A percentile compares a stretch with the other conserved stretches of the same genome.
These are phyloP conservation scores for Enteromius mattozi DNA, from an alignment of 2,797 vertebrate genomes.

Conservation along the genomic window DNA sequence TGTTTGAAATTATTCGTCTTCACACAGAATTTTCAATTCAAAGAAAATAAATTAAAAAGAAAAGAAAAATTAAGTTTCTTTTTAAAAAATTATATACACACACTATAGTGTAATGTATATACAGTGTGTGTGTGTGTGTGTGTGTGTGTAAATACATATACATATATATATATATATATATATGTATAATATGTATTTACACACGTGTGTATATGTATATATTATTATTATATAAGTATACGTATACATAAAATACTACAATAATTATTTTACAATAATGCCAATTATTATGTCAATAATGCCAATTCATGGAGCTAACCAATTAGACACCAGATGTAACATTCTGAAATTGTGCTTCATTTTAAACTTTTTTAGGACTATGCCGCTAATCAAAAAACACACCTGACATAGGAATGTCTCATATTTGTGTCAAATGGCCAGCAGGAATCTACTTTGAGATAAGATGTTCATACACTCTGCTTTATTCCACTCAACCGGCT, in stretches of 20 bases:
- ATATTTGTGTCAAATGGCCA: conserved; percentile 53
- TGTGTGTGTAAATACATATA: no score
- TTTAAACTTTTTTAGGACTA: conserved; percentile 65
- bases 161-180: neutral
- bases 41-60: no score
- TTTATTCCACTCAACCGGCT: neutral
- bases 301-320: conserved; percentile 44
- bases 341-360: conserved; percentile 65
- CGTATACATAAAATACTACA: neutral
- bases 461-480: conserved; percentile 39
- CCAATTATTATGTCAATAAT: conserved; percentile 25
- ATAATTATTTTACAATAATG: neutral
- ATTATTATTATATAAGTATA: neutral
- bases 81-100: no score
- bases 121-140: no score
- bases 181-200: neutral
- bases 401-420: conserved; percentile 74
- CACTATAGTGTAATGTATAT: no score
- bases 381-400: conserved; percentile 79
- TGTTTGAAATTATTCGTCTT: neutral
- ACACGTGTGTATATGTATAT: no score
- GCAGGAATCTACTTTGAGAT: conserved; percentile 30
- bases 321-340: conserved; percentile 74
- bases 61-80: no score
- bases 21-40: neutral